Evolutionary conservation across 2,888 invertebrate species (phyloP).

Genomic region (Diaprepes abbreviatus): DNA sequence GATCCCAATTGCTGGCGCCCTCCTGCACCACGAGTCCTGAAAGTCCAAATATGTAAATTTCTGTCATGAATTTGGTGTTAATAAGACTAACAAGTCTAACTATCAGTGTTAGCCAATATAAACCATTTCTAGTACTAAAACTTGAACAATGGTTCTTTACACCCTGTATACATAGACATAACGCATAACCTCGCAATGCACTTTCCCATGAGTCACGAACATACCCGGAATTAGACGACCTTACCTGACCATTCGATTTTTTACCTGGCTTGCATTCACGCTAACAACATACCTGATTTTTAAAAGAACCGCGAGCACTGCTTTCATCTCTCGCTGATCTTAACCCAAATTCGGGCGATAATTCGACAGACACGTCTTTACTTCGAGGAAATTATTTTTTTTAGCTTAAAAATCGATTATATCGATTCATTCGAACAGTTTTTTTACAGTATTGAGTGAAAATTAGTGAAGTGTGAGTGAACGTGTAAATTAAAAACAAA

Average conservation of each 20-base stretch:
- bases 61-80: too few relatives aligned
- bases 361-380: constrained; percentile 18
- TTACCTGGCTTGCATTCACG: constrained; percentile 37
- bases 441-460: background rate
- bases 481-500: background rate
- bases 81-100: too few relatives aligned
- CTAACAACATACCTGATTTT: constrained; percentile 20
- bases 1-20: too few relatives aligned
- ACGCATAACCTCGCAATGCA: constrained; percentile 28
- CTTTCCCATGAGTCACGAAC: constrained; percentile 42
- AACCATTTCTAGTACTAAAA: too few relatives aligned
- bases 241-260: constrained; percentile 42
- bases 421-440: background rate
- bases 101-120: too few relatives aligned
- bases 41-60: too few relatives aligned
- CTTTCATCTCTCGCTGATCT: constrained; percentile 48
- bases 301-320: constrained; percentile 26
- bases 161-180: constrained; percentile 3
- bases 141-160: background rate
- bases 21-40: too few relatives aligned
- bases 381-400: constrained; percentile 1
- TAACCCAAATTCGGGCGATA: constrained; percentile 39
- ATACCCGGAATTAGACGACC: constrained; percentile 44
- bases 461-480: background rate
- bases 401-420: background rate